Base-by-base conservation (phyloP, 2,888 invertebrate genomes). In the Stomorhina lunata region DNA sequence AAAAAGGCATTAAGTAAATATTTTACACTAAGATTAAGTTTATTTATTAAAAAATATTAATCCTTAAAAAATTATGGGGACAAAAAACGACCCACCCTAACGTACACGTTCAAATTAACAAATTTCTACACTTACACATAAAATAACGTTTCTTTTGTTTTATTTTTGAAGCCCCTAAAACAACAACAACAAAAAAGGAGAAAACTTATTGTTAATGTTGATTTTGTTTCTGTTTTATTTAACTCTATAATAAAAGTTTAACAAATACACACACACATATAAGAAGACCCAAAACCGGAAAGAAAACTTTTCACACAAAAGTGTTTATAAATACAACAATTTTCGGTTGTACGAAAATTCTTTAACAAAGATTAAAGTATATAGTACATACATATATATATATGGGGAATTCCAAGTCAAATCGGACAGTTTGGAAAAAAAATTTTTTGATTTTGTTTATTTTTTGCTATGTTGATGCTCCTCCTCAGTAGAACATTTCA, bases 151-250 rank as follows among this genome's bases (percentile, higher is more conserved):
- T 34, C 32, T 22, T 32, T 65, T 65, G 29, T 34, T 48, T 15
- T 20, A n/a, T n/a, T 53, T 45, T 6, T 53, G 10, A 12, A 10
- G 20, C 6, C 2, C 4, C 29, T 22, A 17, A 61, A 59, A n/a
- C n/a, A n/a, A n/a, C n/a, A n/a, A n/a, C n/a, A n/a, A n/a, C n/a
- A n/a, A n/a, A n/a, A n/a, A n/a, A n/a, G n/a, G n/a, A n/a, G n/a
- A n/a, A 37, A 61, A 37, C 22, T 61, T 40, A 37, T 61, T 57
- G 29, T 17, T n/a, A n/a, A n/a, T 57, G 55, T 57, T 57, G 57
- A 25, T n/a, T 59, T 63, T 65, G 20, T 48, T 48, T 40, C 9
- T 66, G 50, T 34, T 66, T 66, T n/a, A 9, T 22, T 48, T 48
- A 66, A 32, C 34, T 32, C 20, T 12, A 45, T 10, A 20, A n/a